Percentiles rank a stretch among this genome's conserved stretches.
These are phyloP conservation scores for Lepilemur ruficaudatus DNA, from an alignment of 2,797 vertebrate genomes.

Conservation along the genomic window DNA sequence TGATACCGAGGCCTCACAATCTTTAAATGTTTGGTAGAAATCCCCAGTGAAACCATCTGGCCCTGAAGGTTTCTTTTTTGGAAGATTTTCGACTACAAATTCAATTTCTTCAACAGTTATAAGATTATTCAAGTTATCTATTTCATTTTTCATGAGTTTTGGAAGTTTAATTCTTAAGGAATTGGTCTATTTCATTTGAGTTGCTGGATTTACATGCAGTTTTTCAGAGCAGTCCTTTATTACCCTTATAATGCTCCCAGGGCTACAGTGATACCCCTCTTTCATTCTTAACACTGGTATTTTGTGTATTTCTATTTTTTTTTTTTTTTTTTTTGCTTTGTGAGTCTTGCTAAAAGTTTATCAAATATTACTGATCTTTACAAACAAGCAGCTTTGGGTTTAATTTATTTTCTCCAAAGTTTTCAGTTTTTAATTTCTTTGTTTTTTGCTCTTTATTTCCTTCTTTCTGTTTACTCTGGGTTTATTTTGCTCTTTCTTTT, in stretches of 20 bases:
- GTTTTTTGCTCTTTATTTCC: neutral
- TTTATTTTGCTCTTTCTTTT: neutral
- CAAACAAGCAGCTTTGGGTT: neutral
- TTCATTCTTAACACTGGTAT: neutral
- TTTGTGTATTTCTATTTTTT: neutral
- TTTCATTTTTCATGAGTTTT: neutral
- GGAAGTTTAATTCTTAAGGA: neutral
- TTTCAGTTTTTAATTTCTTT: neutral
- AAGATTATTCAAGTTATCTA: neutral
- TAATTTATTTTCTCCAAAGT: neutral
- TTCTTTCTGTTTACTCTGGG: neutral
- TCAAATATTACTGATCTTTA: neutral
- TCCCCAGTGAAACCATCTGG: neutral
- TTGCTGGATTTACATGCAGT: neutral
- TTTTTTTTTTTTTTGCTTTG: neutral
- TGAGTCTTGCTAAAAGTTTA: neutral
- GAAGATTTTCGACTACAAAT: neutral
- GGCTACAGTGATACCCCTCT: neutral
- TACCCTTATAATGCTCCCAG: neutral
- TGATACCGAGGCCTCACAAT: neutral
- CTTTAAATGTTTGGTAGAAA: neutral
- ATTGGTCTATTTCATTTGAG: neutral
- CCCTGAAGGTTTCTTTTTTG: neutral
- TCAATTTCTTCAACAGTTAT: neutral
- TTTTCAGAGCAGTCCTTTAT: neutral